Percentiles rank a stretch among this genome's conserved stretches.
These are phyloP conservation scores for Pempheris klunzingeri DNA, from an alignment of 2,797 vertebrate species.

Conservation along the genomic window DNA sequence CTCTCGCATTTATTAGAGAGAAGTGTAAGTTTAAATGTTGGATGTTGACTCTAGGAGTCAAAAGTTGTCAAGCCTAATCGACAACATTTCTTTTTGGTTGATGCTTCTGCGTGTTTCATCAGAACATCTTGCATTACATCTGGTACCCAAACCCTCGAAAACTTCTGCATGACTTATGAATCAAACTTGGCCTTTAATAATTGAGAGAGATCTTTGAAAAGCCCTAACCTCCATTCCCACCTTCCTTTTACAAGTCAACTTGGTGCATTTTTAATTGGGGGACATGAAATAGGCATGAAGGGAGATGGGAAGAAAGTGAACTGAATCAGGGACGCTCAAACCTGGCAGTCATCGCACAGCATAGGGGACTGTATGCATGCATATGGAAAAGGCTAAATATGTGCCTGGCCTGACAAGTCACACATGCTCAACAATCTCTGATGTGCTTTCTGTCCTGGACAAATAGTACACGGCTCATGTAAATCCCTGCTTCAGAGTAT, in stretches of 20 bases:
- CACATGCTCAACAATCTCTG: constrained; percentile 62
- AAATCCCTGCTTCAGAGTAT: constrained; percentile 68
- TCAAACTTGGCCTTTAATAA: constrained; percentile 80
- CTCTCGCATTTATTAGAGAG: constrained; percentile 18
- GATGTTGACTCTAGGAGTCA: constrained; percentile 42
- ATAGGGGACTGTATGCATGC: constrained; percentile 22
- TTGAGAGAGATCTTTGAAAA: constrained; percentile 81
- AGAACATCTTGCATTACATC: constrained; percentile 52
- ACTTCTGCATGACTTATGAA: constrained; percentile 77
- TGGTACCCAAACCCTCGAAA: constrained; percentile 56
- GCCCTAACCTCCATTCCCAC: constrained; percentile 75
- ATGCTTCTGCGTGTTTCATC: constrained; percentile 46
- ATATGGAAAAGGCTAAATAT: constrained; percentile 61
- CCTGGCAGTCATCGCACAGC: constrained; percentile 45
- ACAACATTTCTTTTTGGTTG: constrained; percentile 27
- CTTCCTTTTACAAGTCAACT: constrained; percentile 81
- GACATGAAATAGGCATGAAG: constrained; percentile 80
- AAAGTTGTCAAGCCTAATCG: constrained; percentile 43
- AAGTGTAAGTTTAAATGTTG: constrained; percentile 4
- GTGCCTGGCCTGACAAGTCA: constrained; percentile 64
- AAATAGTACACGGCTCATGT: constrained; percentile 64
- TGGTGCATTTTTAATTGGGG: constrained; percentile 83
- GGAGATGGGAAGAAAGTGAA: constrained; percentile 66
- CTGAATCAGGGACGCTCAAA: constrained; percentile 72
- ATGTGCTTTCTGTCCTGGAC: constrained; percentile 60